These are phyloP conservation scores for Temnothorax curvispinosus DNA, from an alignment of 1,140 invertebrate genomes.

Conservation along the genomic window DNA sequence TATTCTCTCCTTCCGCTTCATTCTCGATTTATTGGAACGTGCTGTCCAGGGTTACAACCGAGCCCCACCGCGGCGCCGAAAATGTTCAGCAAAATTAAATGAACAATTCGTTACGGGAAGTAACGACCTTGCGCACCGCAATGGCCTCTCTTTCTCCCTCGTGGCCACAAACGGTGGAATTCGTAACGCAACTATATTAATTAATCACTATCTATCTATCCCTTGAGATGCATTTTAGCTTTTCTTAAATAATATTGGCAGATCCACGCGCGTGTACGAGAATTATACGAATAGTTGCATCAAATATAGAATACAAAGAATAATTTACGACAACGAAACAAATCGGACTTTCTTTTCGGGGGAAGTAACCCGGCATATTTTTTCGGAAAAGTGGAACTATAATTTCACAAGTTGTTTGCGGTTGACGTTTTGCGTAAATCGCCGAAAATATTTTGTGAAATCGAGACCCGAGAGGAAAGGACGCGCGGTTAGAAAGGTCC, in stretches of 20 bases:
- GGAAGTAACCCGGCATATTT: neutral
- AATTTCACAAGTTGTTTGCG: neutral
- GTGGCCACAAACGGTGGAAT: constrained; percentile 62
- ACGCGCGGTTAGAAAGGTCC: constrained; percentile 35
- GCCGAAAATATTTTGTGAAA: constrained; percentile 78
- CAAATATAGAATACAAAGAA: neutral
- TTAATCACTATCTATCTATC: constrained; percentile 74
- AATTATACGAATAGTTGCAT: neutral
- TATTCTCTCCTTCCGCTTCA: constrained; percentile 34
- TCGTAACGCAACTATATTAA: constrained; percentile 67
- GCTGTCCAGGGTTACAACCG: constrained; percentile 67
- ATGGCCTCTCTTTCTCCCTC: constrained; percentile 69
- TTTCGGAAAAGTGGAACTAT: neutral
- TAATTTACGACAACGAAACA: neutral
- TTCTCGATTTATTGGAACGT: constrained; percentile 73
- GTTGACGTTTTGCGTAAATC: constrained; percentile 56
- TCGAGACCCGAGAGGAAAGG: constrained; percentile 34
- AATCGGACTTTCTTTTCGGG: neutral
- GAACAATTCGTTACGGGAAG: constrained; percentile 79
- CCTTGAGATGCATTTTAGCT: constrained; percentile 60
- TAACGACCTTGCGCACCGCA: constrained; percentile 74
- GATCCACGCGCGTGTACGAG: neutral
- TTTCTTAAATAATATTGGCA: constrained; percentile 66
- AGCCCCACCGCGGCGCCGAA: constrained; percentile 71
- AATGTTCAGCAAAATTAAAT: constrained; percentile 82